Base-by-base conservation (phyloP, 1,140 invertebrate genomes). In the Centruroides sculpturatus region DNA sequence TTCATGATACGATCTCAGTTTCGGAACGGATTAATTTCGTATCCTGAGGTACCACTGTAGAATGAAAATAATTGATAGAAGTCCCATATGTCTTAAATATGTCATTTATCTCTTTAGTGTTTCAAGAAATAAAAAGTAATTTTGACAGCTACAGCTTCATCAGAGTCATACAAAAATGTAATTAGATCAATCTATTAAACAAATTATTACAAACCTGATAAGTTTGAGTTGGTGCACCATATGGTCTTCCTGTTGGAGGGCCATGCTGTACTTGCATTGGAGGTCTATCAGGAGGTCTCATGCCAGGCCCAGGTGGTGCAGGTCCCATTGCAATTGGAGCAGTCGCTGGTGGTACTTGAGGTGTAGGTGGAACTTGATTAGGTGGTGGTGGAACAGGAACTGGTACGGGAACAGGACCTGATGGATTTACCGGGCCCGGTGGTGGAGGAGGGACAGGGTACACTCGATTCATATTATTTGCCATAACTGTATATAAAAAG, bases 271-370 rank as follows among this genome's bases (percentile, higher is more conserved):
- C 58, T 12, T 59, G 6, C 2, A 23, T 35, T 47, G 59, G 59
- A 5, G 62, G 62, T 50, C 62, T 52, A 3, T 59, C 59, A 5
- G 62, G 62, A 7, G 79, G 80, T 51, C 83, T 71, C 72, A 85
- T 85, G 47, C 75, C 75, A 48, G 77, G 66, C 57, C 73, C 74
- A 23, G 77, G 75, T 12, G 76, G 76, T 71, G 80, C 79, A 12
- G 79, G 77, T 35, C 81, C 71, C 79, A 83, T 78, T 47, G 78
- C 80, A 3, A 76, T 73, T 64, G 81, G 81, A 3, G 67, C 64
- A 6, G 75, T 74, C 59, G 80, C 77, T 68, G 74, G 80, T 52
- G 75, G 75, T 55, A 75, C 66, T 61, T 77, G 77, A 70, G 81
- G 80, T 69, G 82, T 79, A 34, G 76, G 77, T 12, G 79, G 77